Percentiles rank a stretch among this genome's conserved stretches.
Evolutionary conservation across 2,113 vertebrate species (phyloP).

Genomic region (Erythrolamprus reginae): DNA sequence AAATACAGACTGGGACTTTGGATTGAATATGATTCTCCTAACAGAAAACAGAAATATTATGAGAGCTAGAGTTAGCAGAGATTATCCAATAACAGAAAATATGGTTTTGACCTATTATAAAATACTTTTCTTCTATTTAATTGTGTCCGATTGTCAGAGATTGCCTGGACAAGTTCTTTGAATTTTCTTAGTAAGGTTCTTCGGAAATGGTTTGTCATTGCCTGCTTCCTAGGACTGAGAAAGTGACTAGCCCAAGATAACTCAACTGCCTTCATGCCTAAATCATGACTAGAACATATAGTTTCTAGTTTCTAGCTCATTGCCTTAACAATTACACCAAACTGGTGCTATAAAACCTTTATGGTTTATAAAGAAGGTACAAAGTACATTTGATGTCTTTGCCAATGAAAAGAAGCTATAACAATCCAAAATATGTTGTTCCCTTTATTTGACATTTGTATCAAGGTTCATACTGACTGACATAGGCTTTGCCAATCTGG

Average conservation of each 20-base stretch:
- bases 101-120: background rate
- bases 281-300: background rate
- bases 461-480: background rate
- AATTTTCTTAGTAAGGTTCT: background rate
- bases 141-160: background rate
- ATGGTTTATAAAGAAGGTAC: background rate
- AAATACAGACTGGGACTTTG: background rate
- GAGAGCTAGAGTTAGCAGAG: background rate
- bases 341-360: background rate
- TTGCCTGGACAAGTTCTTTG: background rate
- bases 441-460: background rate
- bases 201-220: background rate
- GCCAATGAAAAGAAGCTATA: background rate
- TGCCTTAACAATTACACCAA: background rate
- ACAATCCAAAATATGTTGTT: background rate
- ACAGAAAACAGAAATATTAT: too few relatives aligned
- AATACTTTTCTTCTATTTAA: background rate
- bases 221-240: background rate
- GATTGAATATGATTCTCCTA: background rate
- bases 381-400: background rate
- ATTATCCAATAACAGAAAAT: background rate
- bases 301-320: background rate
- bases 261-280: background rate
- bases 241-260: background rate
- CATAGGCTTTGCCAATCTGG: background rate